Conservation (phyloP, 2,113 vertebrate species). For the Leptobrachium ailaonicum region DNA sequence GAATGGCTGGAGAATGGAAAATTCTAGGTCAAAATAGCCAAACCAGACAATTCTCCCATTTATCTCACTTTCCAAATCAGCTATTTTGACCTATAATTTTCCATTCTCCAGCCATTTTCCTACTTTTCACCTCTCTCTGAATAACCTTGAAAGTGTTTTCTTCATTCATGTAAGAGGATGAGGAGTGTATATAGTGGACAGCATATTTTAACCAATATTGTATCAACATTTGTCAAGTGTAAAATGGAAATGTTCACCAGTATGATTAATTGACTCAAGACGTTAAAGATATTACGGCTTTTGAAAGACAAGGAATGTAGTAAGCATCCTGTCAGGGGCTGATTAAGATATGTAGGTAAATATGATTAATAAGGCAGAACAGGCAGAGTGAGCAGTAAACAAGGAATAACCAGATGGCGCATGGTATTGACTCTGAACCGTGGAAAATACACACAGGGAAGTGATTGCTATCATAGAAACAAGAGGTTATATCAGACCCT, state of each 20-base stretch:
- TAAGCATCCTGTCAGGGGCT: slow-evolving; percentile 35
- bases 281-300: slow-evolving; percentile 27
- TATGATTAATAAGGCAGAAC: slow-evolving; percentile 51
- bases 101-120: too few species aligned
- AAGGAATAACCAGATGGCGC: slow-evolving; percentile 50
- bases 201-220: slow-evolving; percentile 23
- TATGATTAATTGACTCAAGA: slow-evolving; percentile 41
- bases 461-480: slow-evolving; percentile 43
- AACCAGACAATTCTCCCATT: too few species aligned
- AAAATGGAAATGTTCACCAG: slow-evolving; percentile 35
- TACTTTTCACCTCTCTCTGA: too few species aligned
- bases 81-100: too few species aligned
- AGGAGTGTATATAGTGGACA: slow-evolving; percentile 5
- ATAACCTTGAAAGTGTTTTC: too few species aligned
- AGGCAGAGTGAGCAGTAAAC: slow-evolving; percentile 48
- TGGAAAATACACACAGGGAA: slow-evolving; percentile 43
- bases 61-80: too few species aligned
- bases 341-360: slow-evolving; percentile 51
- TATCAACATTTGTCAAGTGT: slow-evolving; percentile 14
- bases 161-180: too few species aligned
- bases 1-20: too few species aligned
- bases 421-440: slow-evolving; percentile 42
- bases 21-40: too few species aligned
- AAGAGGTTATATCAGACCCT: slow-evolving; percentile 25
- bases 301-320: slow-evolving; percentile 26